Evolutionary conservation across 2,113 vertebrate species (phyloP).

Genomic region (Brachionichthys hirsutus): DNA sequence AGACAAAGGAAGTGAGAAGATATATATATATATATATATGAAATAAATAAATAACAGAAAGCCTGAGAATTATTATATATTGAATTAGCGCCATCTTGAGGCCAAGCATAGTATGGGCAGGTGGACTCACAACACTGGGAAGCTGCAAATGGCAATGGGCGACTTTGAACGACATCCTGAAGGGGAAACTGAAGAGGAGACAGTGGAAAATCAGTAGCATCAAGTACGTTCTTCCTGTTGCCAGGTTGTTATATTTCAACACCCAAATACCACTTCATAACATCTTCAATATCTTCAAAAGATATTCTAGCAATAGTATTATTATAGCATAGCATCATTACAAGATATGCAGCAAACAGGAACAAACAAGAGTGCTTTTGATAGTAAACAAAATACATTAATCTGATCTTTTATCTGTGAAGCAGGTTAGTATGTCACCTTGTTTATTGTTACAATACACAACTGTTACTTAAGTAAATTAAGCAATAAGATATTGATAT

Average conservation of each 20-base stretch:
- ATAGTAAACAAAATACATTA: no score
- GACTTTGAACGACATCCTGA: conserved; percentile 82
- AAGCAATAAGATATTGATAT: neutral
- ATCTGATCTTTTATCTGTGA: no score
- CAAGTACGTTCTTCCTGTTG: no score
- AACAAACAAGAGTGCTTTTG: no score
- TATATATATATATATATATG: neutral
- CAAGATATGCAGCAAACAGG: no score
- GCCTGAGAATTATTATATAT: neutral
- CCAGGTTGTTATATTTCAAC: neutral
- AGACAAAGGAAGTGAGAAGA: conserved; percentile 5
- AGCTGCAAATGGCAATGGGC: conserved; percentile 81
- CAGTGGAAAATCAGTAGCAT: conserved; percentile 3
- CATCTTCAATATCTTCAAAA: no score
- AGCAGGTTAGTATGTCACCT: no score
- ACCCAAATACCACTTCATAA: neutral
- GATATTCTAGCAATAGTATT: no score
- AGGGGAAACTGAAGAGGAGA: conserved; percentile 77
- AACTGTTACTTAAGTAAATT: no score
- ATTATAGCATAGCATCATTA: no score
- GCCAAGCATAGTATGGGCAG: neutral
- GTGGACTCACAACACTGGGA: conserved; percentile 97
- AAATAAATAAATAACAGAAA: neutral
- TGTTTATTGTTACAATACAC: neutral
- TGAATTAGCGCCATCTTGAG: conserved; percentile 65